Evolutionary conservation across 2,113 vertebrate species (phyloP), one percentile per base, ranked within the genome.

Genomic region (Sminthopsis crassicaudata): DNA sequence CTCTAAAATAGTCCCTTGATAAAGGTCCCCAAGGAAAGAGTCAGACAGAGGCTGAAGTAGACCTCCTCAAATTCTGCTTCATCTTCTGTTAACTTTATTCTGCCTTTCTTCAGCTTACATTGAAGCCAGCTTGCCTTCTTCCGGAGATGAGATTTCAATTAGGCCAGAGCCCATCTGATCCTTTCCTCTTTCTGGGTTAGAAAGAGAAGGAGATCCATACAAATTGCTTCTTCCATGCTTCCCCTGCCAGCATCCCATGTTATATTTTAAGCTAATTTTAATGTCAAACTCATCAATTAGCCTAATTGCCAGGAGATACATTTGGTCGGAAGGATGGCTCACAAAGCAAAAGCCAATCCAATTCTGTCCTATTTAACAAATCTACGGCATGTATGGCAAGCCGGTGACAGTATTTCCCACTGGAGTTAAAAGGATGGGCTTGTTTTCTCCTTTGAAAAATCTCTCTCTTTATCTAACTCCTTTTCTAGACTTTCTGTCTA

Each of bases 211-310:
- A 42, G 36, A 84, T 84, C n/a, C 67, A 84, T 84, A 84, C 67
- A 84, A 84, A 84, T 84, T 84, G 67, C 67, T 42, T 84, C 95
- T 60, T 91, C 94, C 42, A 8, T 93, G 51, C 93, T 97, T 92
- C 89, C 90, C 30, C 26, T 55, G 46, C 94, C 97, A 90, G 0
- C 48, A 94, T 91, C 91, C 92, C 88, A 52, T 94, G 97, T 97
- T 96, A 94, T 97, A 97, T 96, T 53, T 0, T 91, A 91, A 95
- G 94, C 90, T 96, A 93, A 96, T 97, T 84, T 84, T 98, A 97
- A 98, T 98, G 98, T 90, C 93, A 94, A 97, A 84, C 67, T 84
- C 67, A 84, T 84, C 67, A 84, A 84, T 84, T 84, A 84, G 67
- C 19, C n/a, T 84, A 84, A 84, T 84, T 84, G 67, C 67, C n/a